These are phyloP conservation scores for Glyptemys insculpta DNA, from an alignment of 2,797 vertebrate species.

Conservation along the genomic window DNA sequence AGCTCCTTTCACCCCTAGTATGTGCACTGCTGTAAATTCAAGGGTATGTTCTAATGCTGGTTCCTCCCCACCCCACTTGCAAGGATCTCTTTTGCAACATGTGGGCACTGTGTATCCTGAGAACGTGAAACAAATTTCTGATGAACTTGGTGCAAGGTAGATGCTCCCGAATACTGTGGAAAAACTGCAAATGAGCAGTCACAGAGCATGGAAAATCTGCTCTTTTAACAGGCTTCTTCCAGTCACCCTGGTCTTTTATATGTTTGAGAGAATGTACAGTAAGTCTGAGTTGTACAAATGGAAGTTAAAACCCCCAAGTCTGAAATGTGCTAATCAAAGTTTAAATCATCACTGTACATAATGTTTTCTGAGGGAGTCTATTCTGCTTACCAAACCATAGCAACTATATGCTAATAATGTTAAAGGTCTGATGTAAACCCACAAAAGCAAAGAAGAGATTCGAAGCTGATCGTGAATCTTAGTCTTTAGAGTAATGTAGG, in stretches of 20 bases:
- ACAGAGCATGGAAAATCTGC: conserved; percentile 1
- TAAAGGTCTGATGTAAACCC: not conserved
- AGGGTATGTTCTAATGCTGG: not conserved
- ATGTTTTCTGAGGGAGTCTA: not conserved
- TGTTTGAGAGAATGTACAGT: conserved; percentile 57
- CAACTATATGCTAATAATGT: conserved; percentile 10
- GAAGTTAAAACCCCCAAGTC: conserved; percentile 8
- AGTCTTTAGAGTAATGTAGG: not conserved
- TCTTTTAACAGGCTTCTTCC: not conserved
- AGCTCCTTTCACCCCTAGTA: not conserved
- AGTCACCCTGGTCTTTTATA: conserved; percentile 10
- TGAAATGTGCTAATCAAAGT: conserved; percentile 47
- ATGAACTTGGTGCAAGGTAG: not conserved
- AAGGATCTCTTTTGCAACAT: not conserved
- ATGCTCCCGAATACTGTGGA: fast-evolving
- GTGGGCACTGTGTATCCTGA: fast-evolving
- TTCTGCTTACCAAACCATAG: not conserved
- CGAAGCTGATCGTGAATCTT: not conserved
- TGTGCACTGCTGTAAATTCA: not conserved
- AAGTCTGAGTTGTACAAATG: conserved; percentile 24
- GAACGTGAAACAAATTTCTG: not conserved
- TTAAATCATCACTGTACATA: conserved; percentile 65
- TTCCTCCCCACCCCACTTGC: not conserved
- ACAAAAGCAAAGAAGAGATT: not conserved
- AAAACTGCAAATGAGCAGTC: not conserved